A percentile compares a stretch with the other conserved stretches of the same genome.
Conservation (phyloP, 2,888 invertebrate genomes). For the Lymantria monacha region DNA sequence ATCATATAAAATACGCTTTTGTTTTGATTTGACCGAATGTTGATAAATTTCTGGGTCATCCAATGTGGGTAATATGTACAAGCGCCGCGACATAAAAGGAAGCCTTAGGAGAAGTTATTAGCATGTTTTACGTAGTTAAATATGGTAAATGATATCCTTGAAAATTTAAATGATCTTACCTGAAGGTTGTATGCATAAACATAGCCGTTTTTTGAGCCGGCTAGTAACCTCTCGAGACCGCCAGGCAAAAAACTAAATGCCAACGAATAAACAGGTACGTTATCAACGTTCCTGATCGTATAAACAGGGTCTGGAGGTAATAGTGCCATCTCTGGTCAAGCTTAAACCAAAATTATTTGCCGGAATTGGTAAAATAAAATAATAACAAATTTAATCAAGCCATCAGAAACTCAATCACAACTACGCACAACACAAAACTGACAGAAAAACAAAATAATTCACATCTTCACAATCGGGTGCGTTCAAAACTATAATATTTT, state of each 20-base stretch:
- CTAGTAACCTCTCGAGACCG: conserved; percentile 85
- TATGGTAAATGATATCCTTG: conserved; percentile 44
- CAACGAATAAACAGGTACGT: conserved; percentile 87
- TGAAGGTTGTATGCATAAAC: conserved; percentile 91
- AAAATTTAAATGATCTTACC: conserved; percentile 75
- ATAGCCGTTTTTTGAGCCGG: conserved; percentile 88
- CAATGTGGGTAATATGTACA: conserved; percentile 64
- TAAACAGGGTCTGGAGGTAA: conserved; percentile 90
- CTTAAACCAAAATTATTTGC: conserved; percentile 71
- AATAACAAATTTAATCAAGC: conserved; percentile 76
- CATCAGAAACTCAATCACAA: conserved; percentile 78
- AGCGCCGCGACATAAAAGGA: conserved; percentile 43
- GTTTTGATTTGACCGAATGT: conserved; percentile 29
- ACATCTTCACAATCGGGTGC: conserved; percentile 24
- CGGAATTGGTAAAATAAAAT: conserved; percentile 70
- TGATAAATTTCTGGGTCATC: conserved; percentile 62
- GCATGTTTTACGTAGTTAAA: conserved; percentile 37
- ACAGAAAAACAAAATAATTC: conserved; percentile 68
- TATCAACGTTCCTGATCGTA: conserved; percentile 86
- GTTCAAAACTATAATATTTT: conserved; percentile 14
- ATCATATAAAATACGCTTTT: conserved; percentile 6
- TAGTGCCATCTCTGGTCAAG: conserved; percentile 85
- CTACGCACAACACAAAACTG: conserved; percentile 83
- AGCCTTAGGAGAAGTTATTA: conserved; percentile 29
- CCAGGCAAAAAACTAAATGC: conserved; percentile 85